Evolutionary conservation across 92 coral and sea anemone genomes (phyloP).

Genomic region (Actinernus sp.): DNA sequence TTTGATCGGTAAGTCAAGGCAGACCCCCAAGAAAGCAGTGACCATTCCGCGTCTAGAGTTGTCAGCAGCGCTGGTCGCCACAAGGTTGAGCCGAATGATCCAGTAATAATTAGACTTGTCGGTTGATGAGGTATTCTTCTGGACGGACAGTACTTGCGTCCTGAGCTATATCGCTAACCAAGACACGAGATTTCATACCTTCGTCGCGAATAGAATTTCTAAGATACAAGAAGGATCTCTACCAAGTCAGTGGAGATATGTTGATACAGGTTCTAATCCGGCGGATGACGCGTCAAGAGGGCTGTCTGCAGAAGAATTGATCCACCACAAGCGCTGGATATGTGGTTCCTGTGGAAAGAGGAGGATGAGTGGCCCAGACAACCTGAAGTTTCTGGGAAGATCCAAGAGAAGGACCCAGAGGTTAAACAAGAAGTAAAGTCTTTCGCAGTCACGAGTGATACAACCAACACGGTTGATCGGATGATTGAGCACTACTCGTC

Average conservation of each 20-base stretch:
- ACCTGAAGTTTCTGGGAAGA: neutral
- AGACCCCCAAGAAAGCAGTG: constrained; percentile 5
- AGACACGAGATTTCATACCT: constrained; percentile 30
- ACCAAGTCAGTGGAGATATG: constrained; percentile 18
- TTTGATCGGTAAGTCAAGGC: constrained; percentile 26
- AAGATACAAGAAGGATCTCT: neutral
- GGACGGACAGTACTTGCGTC: constrained; percentile 55
- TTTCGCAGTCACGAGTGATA: neutral
- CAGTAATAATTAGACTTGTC: constrained; percentile 6
- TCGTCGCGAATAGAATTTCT: constrained; percentile 17
- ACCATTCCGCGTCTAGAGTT: constrained; percentile 37
- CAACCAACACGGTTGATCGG: constrained; percentile 6
- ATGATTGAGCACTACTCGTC: constrained; percentile 34
- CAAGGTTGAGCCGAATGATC: constrained; percentile 20
- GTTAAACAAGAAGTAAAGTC: constrained; percentile 13
- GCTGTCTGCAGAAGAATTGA: constrained; percentile 26
- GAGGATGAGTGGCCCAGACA: constrained; percentile 31
- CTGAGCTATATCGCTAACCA: constrained; percentile 39
- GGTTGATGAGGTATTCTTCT: constrained; percentile 10
- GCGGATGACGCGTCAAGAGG: constrained; percentile 58
- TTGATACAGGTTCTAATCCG: constrained; percentile 21
- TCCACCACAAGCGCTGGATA: constrained; percentile 19
- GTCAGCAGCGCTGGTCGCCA: constrained; percentile 14
- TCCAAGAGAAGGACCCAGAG: constrained; percentile 18
- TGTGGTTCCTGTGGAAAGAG: constrained; percentile 31